Evolutionary conservation across 2,888 invertebrate genomes (phyloP).

Genomic region (Thera obeliscata): DNA sequence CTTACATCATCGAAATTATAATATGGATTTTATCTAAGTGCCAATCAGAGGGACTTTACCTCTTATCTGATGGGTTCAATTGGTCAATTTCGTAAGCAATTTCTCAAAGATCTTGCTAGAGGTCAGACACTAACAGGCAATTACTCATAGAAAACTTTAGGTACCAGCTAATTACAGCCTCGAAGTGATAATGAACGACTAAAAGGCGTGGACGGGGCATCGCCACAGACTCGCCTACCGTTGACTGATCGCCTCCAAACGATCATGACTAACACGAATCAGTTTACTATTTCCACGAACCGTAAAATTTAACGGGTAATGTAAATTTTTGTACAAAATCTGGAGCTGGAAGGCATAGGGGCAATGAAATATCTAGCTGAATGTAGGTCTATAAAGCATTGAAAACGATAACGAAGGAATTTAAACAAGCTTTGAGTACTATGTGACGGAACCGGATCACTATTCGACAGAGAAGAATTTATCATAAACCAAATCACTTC

Average conservation of each 20-base stretch:
- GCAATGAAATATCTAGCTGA: constrained; percentile 3
- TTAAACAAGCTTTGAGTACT: neutral
- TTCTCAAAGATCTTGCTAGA: neutral
- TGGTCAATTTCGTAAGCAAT: neutral
- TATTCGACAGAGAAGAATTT: neutral
- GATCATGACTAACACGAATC: constrained; percentile 58
- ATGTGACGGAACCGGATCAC: neutral
- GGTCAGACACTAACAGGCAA: neutral
- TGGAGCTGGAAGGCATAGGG: neutral
- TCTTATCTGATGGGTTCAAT: no score
- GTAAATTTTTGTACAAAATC: constrained; percentile 7
- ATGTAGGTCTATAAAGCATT: neutral
- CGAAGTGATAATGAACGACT: constrained; percentile 71
- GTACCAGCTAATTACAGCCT: constrained; percentile 53
- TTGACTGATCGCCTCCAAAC: constrained; percentile 63
- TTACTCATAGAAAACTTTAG: constrained; percentile 8
- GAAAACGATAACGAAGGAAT: neutral
- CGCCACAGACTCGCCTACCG: constrained; percentile 51
- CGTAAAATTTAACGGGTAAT: constrained; percentile 61
- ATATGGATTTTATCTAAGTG: no score
- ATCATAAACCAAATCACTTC: neutral
- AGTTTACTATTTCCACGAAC: constrained; percentile 54
- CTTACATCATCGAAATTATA: neutral
- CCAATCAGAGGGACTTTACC: no score
- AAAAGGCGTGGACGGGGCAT: constrained; percentile 63